Evolutionary conservation across 2,888 invertebrate genomes (phyloP), one percentile per base, ranked within the genome.

Genomic region (Crematogaster levior): DNA sequence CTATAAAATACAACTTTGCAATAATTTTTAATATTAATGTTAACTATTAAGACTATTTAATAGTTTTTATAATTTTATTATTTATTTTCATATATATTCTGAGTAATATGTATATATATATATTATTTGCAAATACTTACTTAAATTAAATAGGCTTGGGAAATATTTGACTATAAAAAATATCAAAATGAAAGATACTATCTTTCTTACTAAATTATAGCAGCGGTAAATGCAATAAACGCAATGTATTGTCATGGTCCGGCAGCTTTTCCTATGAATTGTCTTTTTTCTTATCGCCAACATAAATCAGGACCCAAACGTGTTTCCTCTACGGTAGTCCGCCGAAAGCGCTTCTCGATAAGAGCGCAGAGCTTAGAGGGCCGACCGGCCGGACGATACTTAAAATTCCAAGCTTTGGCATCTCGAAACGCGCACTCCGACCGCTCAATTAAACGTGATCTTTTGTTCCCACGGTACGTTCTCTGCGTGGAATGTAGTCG

Each of bases 371-470:
- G 27, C 51, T 65, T 27, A 37, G 46, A 63, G 48, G 37, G n/a
- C 46, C 58, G n/a, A 15, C n/a, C 30, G 60, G n/a, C 15, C 43
- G 21, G 70, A 70, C 79, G 79, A 34, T 51, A 53, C 77, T 82
- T 82, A 82, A 82, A 82, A 82, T 82, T 82, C 82, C 82, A 21
- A 9, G 51, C 34, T 66, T 51, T 58, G 66, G 21, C 37, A 56
- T 74, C 75, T 75, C 37, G 65, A 65, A 75, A n/a, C 7, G 75
- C n/a, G 27, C 65, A 12, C 48, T 27, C 2, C 68, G 53, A 70
- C 60, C 51, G 77, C 82, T 58, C 83, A 65, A 82, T 82, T 84
- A 84, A 82, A 75, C 43, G 63, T 30, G 75, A 60, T 82, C 82
- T 61, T 79, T 82, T 82, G 82, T 82, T 79, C 66, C 40, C 66